A percentile compares a stretch with the other conserved stretches of the same genome.
These are phyloP conservation scores for Onychomys leucogaster DNA, from an alignment of 2,797 vertebrate species.

Conservation along the genomic window DNA sequence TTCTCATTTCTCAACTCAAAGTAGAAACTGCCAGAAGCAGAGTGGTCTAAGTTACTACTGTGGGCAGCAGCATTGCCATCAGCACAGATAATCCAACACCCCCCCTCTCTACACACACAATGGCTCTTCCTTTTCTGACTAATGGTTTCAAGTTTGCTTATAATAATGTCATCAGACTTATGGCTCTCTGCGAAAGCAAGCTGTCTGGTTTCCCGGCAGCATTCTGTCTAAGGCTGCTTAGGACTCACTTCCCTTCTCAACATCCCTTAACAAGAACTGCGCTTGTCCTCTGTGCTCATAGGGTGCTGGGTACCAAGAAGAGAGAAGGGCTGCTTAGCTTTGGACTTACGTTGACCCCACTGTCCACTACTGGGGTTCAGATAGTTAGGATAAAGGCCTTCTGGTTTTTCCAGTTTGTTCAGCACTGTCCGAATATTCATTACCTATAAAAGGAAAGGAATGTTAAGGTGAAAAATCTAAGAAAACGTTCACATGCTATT, in stretches of 20 bases:
- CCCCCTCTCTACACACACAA: too few relatives aligned
- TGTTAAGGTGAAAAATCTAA: constrained; percentile 47
- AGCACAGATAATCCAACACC: neutral
- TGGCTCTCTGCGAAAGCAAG: neutral
- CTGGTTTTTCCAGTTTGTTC: constrained; percentile 96
- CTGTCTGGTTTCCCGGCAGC: neutral
- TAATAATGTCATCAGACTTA: neutral
- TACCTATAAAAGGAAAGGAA: constrained; percentile 89
- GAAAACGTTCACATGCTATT: neutral
- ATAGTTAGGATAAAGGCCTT: constrained; percentile 99
- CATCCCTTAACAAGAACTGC: neutral
- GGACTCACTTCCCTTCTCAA: neutral
- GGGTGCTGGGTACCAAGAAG: neutral
- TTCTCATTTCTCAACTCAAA: constrained; percentile 1
- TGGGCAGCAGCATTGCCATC: neutral
- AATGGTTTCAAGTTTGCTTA: neutral
- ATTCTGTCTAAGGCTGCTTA: neutral
- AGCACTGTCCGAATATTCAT: constrained; percentile 98
- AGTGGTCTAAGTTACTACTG: neutral
- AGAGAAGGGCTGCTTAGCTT: neutral
- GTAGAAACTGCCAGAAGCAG: neutral
- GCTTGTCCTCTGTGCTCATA: neutral
- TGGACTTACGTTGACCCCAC: constrained; percentile 98
- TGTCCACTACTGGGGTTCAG: constrained; percentile 99
- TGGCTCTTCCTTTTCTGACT: neutral